Evolutionary conservation across 2,797 vertebrate species (phyloP), one percentile per base, ranked within the genome.

Genomic region (Sebastes melanostomus): DNA sequence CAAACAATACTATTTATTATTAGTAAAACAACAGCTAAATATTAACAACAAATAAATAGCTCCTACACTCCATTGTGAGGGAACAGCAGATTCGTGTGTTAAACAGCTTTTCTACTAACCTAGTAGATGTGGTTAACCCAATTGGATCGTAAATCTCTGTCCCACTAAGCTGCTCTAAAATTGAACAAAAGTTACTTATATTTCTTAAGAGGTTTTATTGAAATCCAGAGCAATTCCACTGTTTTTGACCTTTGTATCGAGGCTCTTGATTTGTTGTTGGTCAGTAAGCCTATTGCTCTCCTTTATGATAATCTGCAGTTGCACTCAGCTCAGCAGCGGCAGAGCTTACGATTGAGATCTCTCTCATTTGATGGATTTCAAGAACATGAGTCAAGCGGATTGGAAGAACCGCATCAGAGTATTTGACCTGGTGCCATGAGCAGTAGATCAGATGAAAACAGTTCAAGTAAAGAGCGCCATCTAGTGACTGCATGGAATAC

Each of bases 391-490:
- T 70, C 60, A 25, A 86, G 34, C 42, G 5, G 71, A 83, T 90
- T 66, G 86, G 59, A 81, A 59, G 75, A 77, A 34, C 50, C 6
- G 29, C 74, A 82, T 74, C 63, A 75, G 34, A 66, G 72, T 13
- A 20, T 87, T 83, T 91, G 88, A 90, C 84, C 81, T 6, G 11
- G 27, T 74, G 75, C 77, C 65, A 79, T 3, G 25, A 25, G 52
- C 65, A 65, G 12, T 29, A 59, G 25, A 85, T 72, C 63, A 86
- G 54, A 78, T 62, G 25, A 67, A 12, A 55, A 63, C 65, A 78
- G 67, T 74, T 85, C 60, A 88, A 85, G 92, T 78, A 70, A 88
- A 89, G 80, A 89, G 84, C 87, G 82, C 93, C 95, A 95, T 91
- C 95, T 96, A 94, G 95, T 94, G 96, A 88, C 86, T 54, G 72